These are phyloP conservation scores for Pammene fasciana DNA, from an alignment of 2,888 invertebrate species.

Conservation along the genomic window DNA sequence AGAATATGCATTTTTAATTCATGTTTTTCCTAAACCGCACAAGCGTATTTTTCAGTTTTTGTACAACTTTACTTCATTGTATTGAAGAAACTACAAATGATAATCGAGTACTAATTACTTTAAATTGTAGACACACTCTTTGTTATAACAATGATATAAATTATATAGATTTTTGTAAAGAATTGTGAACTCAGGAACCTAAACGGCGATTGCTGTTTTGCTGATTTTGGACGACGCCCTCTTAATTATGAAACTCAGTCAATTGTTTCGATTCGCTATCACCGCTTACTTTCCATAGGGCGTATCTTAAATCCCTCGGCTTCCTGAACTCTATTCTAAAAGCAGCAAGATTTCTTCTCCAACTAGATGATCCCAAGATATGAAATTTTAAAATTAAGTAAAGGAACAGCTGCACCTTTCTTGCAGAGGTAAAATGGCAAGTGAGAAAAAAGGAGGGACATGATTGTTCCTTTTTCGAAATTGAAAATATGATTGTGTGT, in stretches of 20 bases:
- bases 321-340: not conserved
- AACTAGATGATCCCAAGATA: not conserved
- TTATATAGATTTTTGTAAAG: no score
- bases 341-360: not conserved
- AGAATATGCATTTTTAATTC: no score
- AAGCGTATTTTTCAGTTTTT: no score
- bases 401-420: not conserved
- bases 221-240: no score
- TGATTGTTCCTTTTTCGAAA: slow-evolving; percentile 14
- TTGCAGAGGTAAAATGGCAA: slow-evolving; percentile 22
- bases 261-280: slow-evolving; percentile 7
- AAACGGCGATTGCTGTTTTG: no score
- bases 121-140: no score
- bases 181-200: no score
- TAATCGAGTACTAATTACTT: no score
- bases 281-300: not conserved
- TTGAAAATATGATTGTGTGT: not conserved
- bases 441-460: slow-evolving; percentile 23
- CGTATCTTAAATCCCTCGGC: not conserved
- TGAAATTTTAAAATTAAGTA: not conserved
- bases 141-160: no score
- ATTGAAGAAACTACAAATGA: no score
- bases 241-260: not conserved
- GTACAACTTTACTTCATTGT: no score
- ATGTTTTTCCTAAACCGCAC: no score